phyloP scores from a whole-genome alignment of 2,113 vertebrate genomes.

The Chroicocephalus ridibundus region DNA sequence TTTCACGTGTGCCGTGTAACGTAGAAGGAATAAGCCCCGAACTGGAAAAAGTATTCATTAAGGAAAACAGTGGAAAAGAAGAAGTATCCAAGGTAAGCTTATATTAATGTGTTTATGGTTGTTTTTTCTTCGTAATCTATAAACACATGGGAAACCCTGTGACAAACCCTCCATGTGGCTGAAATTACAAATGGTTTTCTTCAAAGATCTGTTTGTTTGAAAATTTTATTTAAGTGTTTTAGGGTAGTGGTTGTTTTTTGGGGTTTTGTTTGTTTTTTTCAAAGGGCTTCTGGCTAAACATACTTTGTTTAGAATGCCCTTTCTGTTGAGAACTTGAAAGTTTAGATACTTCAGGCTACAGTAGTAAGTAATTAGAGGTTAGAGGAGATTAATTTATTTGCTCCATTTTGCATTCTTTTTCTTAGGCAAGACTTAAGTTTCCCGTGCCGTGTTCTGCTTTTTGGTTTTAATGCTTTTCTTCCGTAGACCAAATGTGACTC shows the following conservation, averaged over 20 bases:
- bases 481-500: background rate
- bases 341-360: background rate
- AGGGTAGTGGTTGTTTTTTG: background rate
- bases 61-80: slow-evolving; percentile 86
- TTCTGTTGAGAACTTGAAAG: background rate
- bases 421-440: background rate
- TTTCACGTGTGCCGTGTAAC: slow-evolving; percentile 88
- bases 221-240: background rate
- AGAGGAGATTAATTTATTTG: background rate
- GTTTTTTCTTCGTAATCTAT: background rate
- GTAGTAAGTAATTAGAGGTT: background rate
- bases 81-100: slow-evolving; percentile 88
- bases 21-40: slow-evolving; percentile 95
- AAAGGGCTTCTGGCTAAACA: background rate
- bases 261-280: background rate
- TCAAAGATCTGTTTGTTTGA: background rate
- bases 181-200: background rate
- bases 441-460: background rate
- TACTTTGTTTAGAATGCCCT: background rate
- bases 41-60: slow-evolving; percentile 94
- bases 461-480: background rate
- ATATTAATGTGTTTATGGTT: background rate
- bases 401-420: background rate
- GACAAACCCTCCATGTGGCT: background rate
- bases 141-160: background rate